These are phyloP conservation scores for Coelopa pilipes DNA, from an alignment of 2,888 invertebrate species.

Conservation along the genomic window DNA sequence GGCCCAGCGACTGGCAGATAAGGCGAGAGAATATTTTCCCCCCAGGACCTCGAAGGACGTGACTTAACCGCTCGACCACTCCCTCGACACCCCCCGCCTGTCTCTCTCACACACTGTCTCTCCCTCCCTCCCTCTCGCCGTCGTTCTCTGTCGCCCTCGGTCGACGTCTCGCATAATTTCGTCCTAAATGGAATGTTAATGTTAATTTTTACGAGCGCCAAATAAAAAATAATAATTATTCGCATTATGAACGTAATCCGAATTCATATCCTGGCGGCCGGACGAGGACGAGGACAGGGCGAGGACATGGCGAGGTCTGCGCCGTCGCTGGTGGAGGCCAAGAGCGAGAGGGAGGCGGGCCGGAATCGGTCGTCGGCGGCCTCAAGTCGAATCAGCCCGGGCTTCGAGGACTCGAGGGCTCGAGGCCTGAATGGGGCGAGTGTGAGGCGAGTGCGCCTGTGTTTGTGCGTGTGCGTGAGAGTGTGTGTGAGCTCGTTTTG, in stretches of 20 bases:
- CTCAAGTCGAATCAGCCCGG: no score
- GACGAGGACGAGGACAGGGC: no score
- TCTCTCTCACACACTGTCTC: background rate
- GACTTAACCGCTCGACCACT: background rate
- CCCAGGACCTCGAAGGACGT: background rate
- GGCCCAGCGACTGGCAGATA: no score
- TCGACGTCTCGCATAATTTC: background rate
- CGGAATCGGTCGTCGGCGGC: background rate
- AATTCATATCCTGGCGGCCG: background rate
- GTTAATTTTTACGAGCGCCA: constrained; percentile 17
- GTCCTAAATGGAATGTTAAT: constrained; percentile 20
- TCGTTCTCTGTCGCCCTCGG: background rate
- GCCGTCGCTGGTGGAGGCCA: background rate
- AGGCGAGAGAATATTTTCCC: no score
- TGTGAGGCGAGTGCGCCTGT: constrained; percentile 1
- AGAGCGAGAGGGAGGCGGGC: background rate
- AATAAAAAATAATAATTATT: constrained; percentile 14
- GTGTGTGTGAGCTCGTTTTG: constrained; percentile 4
- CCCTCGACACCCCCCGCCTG: background rate
- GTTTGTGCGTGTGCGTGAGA: background rate
- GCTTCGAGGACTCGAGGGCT: no score
- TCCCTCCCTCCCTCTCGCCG: background rate
- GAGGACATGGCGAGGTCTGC: no score
- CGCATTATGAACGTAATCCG: constrained; percentile 18
- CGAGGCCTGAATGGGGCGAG: no score